These are phyloP conservation scores for Probaryconus sp. DNA, from an alignment of 1,140 invertebrate species.

Conservation along the genomic window DNA sequence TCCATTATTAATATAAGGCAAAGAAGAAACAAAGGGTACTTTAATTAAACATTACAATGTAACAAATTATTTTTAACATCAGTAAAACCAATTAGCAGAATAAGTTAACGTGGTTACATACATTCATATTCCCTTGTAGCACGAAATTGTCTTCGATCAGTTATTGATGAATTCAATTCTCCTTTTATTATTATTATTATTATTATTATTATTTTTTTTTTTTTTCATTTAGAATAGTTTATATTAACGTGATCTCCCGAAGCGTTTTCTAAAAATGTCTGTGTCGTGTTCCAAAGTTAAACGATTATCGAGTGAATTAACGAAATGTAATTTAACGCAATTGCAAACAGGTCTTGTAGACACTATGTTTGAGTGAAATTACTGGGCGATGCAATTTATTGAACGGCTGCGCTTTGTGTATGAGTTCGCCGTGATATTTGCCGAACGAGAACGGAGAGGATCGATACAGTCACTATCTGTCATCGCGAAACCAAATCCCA, in stretches of 20 bases:
- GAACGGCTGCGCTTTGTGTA: conserved; percentile 50
- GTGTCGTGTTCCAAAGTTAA: conserved; percentile 15
- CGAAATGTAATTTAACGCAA: conserved; percentile 55
- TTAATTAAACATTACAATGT: too few species aligned
- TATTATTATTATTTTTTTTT: too few species aligned
- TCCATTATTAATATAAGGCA: too few species aligned
- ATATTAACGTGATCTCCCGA: too few species aligned
- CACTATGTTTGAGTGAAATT: conserved; percentile 60
- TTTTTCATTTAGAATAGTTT: neutral
- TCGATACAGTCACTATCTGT: conserved; percentile 62
- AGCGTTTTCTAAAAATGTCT: conserved; percentile 8
- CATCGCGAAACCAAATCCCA: conserved; percentile 57
- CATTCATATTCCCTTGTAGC: too few species aligned
- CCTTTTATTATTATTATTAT: too few species aligned
- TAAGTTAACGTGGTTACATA: too few species aligned
- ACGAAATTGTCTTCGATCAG: too few species aligned
- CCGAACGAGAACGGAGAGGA: conserved; percentile 44
- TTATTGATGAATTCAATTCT: too few species aligned
- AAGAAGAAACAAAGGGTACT: too few species aligned
- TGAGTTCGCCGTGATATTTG: conserved; percentile 56
- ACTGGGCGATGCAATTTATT: conserved; percentile 61
- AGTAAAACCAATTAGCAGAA: too few species aligned
- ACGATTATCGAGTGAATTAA: conserved; percentile 53
- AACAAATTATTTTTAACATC: too few species aligned
- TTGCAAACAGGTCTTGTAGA: conserved; percentile 59